phyloP scores from a whole-genome alignment of 2,888 invertebrate genomes.

The Geotrupes spiniger region DNA sequence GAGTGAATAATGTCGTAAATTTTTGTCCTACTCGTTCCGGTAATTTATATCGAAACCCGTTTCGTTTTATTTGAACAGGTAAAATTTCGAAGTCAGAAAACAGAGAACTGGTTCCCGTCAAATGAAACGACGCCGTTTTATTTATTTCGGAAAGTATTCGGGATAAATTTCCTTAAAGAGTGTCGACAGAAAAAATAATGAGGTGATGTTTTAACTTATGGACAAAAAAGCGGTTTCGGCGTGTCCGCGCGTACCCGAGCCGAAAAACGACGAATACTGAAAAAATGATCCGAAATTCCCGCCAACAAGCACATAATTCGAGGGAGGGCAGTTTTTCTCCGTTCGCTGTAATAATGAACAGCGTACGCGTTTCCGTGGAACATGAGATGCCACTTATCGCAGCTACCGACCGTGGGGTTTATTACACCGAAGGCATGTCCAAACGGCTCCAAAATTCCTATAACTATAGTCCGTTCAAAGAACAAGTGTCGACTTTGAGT shows the following conservation, averaged over 20 bases:
- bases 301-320: conserved; percentile 33
- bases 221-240: conserved; percentile 27
- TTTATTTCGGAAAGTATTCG: conserved; percentile 23
- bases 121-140: conserved; percentile 11
- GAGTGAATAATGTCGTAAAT: too few relatives aligned
- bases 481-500: too few relatives aligned
- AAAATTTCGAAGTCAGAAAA: too few relatives aligned
- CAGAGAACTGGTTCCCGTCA: background rate
- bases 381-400: conserved; percentile 47
- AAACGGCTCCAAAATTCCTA: conserved; percentile 27
- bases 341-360: conserved; percentile 40
- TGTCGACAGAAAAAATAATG: conserved; percentile 26
- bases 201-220: conserved; percentile 28
- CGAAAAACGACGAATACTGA: conserved; percentile 23
- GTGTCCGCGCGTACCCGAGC: conserved; percentile 17
- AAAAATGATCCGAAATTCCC: conserved; percentile 34
- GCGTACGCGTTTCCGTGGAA: conserved; percentile 42
- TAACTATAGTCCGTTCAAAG: conserved; percentile 14
- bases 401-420: conserved; percentile 40
- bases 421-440: conserved; percentile 32
- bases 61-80: too few relatives aligned
- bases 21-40: too few relatives aligned
- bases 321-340: conserved; percentile 33
- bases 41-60: too few relatives aligned
- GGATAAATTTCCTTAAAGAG: conserved; percentile 20